Base-by-base conservation (phyloP, 2,113 vertebrate genomes). In the Chunga burmeisteri region DNA sequence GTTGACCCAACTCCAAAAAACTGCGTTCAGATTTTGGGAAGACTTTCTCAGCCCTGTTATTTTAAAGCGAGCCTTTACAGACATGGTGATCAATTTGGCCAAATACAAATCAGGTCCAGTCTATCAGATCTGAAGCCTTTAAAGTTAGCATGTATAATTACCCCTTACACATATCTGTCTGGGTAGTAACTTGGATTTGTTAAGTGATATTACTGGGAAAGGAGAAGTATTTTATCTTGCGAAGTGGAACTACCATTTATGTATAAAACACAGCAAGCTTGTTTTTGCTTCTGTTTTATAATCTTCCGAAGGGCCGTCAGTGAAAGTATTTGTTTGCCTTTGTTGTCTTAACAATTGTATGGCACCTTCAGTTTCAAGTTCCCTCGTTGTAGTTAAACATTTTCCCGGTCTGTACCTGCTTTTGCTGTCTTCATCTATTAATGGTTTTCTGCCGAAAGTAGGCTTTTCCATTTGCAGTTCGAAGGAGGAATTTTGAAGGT, bases 401-500 rank as follows among this genome's bases (percentile, higher is more conserved):
- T 90, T 94, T 91, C 30, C 32, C 58, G 32, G 40, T 36, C 66
- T 75, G 4, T 42, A 2, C 46, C 38, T 65, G 72, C 66, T 87
- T 93, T 72, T 36, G 42, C 62, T 65, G 29, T 34, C 29, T 88
- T 92, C 49, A 29, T 63, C 70, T 85, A 3, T 42, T 68, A 79
- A 87, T 38, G 55, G 40, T 68, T 90, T 94, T 93, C 55, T 88
- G 75, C 46, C 1, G 1, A 94, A 90, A 95, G 32, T 10, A 49
- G 71, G 46, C 47, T 86, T 79, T 89, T 87, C 42, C 3, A 4
- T 68, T 61, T 32, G 27, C 23, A 18, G 74, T 47, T 56, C 72
- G 84, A 82, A 91, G 70, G 66, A 90, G 90, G 74, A 73, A 50
- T 93, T 90, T 70, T 86, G 88, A 94, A 93, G 92, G 93, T 77